phyloP scores from a whole-genome alignment of 1,140 invertebrate species.

The Hormaphis cornu region DNA sequence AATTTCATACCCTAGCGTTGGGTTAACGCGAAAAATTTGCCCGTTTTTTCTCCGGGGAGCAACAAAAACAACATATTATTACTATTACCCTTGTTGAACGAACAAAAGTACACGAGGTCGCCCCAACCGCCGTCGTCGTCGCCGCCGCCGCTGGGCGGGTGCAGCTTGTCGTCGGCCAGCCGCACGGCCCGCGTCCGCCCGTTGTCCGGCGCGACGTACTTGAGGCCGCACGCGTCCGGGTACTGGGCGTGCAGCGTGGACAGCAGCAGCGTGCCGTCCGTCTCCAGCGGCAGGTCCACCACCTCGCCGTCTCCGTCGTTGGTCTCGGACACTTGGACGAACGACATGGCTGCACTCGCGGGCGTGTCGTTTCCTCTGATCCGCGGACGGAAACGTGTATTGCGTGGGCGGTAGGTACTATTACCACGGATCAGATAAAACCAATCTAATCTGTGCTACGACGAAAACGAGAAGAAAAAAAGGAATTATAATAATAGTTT shows the following conservation, averaged over 20 bases:
- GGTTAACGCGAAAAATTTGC: no score
- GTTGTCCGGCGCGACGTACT: slow-evolving; percentile 81
- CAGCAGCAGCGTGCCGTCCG: slow-evolving; percentile 75
- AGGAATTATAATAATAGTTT: no score
- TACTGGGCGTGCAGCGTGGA: slow-evolving; percentile 85
- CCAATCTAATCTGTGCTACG: no score
- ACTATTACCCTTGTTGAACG: slow-evolving; percentile 95
- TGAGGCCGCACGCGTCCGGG: slow-evolving; percentile 85
- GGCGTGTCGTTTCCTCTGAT: no score
- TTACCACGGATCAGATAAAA: no score
- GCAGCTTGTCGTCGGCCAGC: slow-evolving; percentile 73
- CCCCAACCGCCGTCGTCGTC: slow-evolving; percentile 89
- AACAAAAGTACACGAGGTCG: slow-evolving; percentile 78
- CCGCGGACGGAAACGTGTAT: no score
- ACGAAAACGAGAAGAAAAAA: no score
- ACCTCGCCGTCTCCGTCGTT: slow-evolving; percentile 68
- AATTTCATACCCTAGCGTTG: no score
- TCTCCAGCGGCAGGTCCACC: slow-evolving; percentile 84
- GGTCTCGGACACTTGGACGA: slow-evolving; percentile 72
- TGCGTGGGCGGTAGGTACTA: no score
- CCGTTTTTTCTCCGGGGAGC: no score
- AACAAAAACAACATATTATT: no score
- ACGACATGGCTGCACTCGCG: slow-evolving; percentile 38
- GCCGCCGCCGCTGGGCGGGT: slow-evolving; percentile 72
- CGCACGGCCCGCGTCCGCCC: slow-evolving; percentile 77